Evolutionary conservation across 2,797 vertebrate genomes (phyloP), one percentile per base, ranked within the genome.

Genomic region (Spea hammondii): DNA sequence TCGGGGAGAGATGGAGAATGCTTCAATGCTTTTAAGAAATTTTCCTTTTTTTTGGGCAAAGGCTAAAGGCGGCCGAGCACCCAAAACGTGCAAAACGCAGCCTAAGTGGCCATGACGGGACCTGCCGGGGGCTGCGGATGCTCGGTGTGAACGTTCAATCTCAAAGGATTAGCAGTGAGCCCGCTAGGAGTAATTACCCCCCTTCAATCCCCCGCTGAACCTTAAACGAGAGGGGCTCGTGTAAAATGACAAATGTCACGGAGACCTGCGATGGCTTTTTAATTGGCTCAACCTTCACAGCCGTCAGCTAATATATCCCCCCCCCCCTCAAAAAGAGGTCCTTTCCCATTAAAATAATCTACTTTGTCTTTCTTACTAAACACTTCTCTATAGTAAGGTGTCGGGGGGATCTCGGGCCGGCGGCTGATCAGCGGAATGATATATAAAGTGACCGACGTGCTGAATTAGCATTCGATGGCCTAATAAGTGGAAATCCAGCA

Each of bases 71-170:
- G 70, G 54, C 74, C 62, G 47, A 81, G 76, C 62, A 89, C 82
- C 89, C 87, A 92, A 91, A 91, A 83, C 87, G n/a, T 87, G 83
- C 82, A 86, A 76, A 73, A 86, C 83, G 83, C 85, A 91, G 88
- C 86, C 90, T 88, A 89, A 90, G 89, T 86, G 89, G 88, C 87
- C 91, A 91, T 90, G 89, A 83, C 86, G 83, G 66, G 87, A 84
- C 88, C 90, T 87, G 88, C 80, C 85, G 82, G 72, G 70, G 85
- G 66, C 81, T 85, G 83, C 83, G 83, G 87, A 85, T 82, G 79
- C 87, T 83, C 74, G 72, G 76, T 87, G 79, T 82, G 82, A 64
- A 82, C 84, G 87, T 83, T 88, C 76, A 83, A 84, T 84, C 86
- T 85, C 82, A 78, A 72, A 88, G 90, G 83, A 84, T 68, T 83